A percentile compares a stretch with the other conserved stretches of the same genome.
These are phyloP conservation scores for Limonius californicus DNA, from an alignment of 1,140 invertebrate species.

Conservation along the genomic window DNA sequence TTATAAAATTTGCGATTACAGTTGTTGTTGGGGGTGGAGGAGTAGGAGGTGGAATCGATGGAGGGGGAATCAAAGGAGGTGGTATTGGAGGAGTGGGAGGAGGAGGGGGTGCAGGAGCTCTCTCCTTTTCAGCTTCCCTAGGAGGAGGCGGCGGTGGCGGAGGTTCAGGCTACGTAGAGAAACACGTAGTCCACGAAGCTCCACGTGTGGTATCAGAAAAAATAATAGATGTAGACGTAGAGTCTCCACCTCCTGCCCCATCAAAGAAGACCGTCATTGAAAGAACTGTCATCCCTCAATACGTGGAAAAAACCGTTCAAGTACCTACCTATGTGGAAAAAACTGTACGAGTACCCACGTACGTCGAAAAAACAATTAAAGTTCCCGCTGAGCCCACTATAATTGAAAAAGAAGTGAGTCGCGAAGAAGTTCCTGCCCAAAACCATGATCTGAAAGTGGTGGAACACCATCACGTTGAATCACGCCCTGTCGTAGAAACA, in stretches of 20 bases:
- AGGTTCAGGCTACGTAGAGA: background rate
- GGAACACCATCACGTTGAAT: background rate
- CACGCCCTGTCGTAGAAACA: background rate
- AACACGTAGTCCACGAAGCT: background rate
- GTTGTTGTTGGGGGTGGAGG: too few relatives aligned
- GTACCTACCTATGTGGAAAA: conserved; percentile 39
- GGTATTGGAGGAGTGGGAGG: background rate
- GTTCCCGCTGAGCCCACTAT: conserved; percentile 31
- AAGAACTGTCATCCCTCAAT: conserved; percentile 39
- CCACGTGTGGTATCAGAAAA: background rate
- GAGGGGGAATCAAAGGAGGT: too few relatives aligned
- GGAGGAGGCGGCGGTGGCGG: background rate
- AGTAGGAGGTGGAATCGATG: too few relatives aligned
- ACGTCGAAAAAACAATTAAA: conserved; percentile 28
- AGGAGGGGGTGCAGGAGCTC: background rate
- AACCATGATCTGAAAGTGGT: background rate
- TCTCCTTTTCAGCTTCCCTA: background rate
- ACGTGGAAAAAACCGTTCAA: conserved; percentile 39
- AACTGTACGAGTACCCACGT: conserved; percentile 29
- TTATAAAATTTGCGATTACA: too few relatives aligned
- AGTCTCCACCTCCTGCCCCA: background rate
- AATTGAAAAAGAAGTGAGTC: conserved; percentile 31
- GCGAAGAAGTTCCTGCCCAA: background rate
- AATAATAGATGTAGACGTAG: background rate
- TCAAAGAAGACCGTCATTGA: conserved; percentile 35